phyloP scores from a whole-genome alignment of 2,888 invertebrate genomes.

The Pandemis cinnamomeana region DNA sequence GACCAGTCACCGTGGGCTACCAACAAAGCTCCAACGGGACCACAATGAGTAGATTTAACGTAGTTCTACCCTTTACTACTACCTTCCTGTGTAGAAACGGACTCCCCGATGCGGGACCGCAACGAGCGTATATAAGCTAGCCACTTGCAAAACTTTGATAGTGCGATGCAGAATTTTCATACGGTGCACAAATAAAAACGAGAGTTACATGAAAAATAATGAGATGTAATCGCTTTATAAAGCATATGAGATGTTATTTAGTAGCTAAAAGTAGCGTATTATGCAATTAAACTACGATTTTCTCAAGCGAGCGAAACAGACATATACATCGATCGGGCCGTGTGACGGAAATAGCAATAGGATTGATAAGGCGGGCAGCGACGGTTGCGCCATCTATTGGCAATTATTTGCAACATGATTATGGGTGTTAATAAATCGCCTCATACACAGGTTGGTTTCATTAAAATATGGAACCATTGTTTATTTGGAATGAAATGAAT shows the following conservation, averaged over 20 bases:
- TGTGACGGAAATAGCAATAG: slow-evolving; percentile 38
- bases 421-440: slow-evolving; percentile 27
- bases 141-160: slow-evolving; percentile 29
- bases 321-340: slow-evolving; percentile 24
- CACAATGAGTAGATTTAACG: slow-evolving; percentile 31
- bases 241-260: not conserved
- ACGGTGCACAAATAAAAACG: not conserved
- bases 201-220: not conserved
- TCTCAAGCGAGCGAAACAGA: slow-evolving; percentile 14
- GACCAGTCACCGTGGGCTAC: slow-evolving; percentile 26
- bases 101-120: slow-evolving; percentile 15
- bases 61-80: slow-evolving; percentile 35
- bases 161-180: slow-evolving; percentile 26
- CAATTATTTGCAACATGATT: slow-evolving; percentile 28
- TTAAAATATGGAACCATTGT: not conserved
- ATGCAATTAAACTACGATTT: slow-evolving; percentile 1
- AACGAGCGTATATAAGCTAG: slow-evolving; percentile 27
- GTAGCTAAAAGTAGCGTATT: not conserved
- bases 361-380: slow-evolving; percentile 23
- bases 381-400: slow-evolving; percentile 33
- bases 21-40: slow-evolving; percentile 23
- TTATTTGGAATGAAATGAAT: not conserved
- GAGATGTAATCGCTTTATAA: not conserved
- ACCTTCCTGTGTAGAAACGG: slow-evolving; percentile 42
- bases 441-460: not conserved